Conservation (phyloP, 2,888 invertebrate species). For the Dicycla oo region DNA sequence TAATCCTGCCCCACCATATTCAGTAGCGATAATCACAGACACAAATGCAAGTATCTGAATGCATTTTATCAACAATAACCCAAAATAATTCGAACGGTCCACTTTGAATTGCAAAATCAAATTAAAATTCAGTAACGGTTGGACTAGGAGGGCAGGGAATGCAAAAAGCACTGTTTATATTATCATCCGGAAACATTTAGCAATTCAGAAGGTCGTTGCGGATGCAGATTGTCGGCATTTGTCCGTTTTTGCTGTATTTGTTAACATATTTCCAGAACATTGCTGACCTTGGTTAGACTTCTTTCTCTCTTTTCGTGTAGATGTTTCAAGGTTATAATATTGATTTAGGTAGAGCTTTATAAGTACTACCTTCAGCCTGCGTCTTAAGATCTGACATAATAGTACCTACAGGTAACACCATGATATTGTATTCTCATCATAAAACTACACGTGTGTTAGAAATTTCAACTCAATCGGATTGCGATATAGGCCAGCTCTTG, state of each 20-base stretch:
- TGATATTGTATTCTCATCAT: constrained; percentile 3
- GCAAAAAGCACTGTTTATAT: constrained; percentile 48
- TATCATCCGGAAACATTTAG: constrained; percentile 46
- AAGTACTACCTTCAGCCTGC: no score
- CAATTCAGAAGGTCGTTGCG: constrained; percentile 31
- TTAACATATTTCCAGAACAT: constrained; percentile 20
- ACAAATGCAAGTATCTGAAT: background rate
- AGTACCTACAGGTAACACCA: background rate
- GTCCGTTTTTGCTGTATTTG: constrained; percentile 19
- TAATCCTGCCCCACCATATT: background rate
- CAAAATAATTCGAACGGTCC: constrained; percentile 27
- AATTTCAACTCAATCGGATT: constrained; percentile 27
- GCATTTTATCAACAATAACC: constrained; percentile 11
- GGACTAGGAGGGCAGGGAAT: constrained; percentile 28
- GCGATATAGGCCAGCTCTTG: no score
- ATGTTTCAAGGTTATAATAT: background rate
- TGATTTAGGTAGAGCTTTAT: background rate
- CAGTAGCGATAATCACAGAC: background rate
- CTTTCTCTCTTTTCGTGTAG: constrained; percentile 8
- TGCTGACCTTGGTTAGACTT: constrained; percentile 13
- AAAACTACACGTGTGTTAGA: constrained; percentile 3
- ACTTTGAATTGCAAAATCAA: constrained; percentile 54
- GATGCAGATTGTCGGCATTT: constrained; percentile 33
- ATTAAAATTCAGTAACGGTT: constrained; percentile 54
- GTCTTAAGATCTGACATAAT: background rate